Evolutionary conservation across 2,113 vertebrate genomes (phyloP), one percentile per base, ranked within the genome.

Genomic region (Elephas maximus): DNA sequence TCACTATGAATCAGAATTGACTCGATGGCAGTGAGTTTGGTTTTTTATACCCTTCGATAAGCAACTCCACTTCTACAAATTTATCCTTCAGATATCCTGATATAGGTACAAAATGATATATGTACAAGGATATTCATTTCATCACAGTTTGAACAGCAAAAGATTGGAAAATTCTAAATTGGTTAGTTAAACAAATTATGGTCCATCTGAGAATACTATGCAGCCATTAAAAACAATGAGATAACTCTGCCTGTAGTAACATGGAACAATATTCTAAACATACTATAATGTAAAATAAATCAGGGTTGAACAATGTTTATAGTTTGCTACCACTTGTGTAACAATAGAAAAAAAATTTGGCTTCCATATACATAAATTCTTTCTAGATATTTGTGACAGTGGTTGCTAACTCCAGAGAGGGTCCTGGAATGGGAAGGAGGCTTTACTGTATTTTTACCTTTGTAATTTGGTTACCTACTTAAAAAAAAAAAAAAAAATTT

Each of bases 11-110:
- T 12, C 15, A 14, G 53, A 57, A 57, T 3, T 57, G 53, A 57
- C 53, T 57, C 53, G 15, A 14, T 57, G 53, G 53, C 15, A 57
- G 53, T 57, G 53, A 12, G 53, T 12, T 57, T 57, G 53, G 14
- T 57, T 57, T 57, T 57, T 57, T 12, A 37, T 18, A 62, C 33
- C 33, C 60, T 83, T 24, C 91, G 88, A 71, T 69, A 57, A 91
- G 24, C 37, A 53, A 62, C 91, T 88, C 81, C 17, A 71, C 17
- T 78, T 92, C n/a, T 63, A 90, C 53, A 41, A 93, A 93, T 88
- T 74, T 65, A 79, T 87, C 90, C 44, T 93, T 67, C 67, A 69
- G 41, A 83, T 85, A 84, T 53, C 48, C 21, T 20, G 63, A 94
- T 45, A 71, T 5, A 90, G 63, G 60, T 90, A 11, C 37, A 73